phyloP scores from a whole-genome alignment of 2,113 vertebrate genomes.

The Ptilorrhoa leucosticta region DNA sequence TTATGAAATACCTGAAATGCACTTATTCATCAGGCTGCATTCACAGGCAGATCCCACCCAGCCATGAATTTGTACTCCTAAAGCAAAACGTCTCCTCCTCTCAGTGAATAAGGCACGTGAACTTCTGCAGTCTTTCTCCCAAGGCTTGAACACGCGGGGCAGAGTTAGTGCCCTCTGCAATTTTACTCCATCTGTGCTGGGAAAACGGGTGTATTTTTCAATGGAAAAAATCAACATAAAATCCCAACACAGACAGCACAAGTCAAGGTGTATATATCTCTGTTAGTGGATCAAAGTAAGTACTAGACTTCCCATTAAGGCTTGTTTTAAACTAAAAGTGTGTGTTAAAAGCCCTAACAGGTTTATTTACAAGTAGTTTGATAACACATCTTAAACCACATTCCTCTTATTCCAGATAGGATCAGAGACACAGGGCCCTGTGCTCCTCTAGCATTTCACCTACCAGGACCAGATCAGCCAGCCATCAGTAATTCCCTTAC shows the following conservation, averaged over 20 bases:
- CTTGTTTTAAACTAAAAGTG: background rate
- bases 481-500: background rate
- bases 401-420: background rate
- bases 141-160: rapidly evolving
- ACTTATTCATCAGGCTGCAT: background rate
- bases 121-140: background rate
- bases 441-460: background rate
- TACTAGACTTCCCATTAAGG: background rate
- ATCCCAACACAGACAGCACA: background rate
- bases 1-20: background rate
- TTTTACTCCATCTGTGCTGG: background rate
- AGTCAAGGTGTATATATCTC: background rate
- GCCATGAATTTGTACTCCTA: background rate
- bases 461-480: background rate
- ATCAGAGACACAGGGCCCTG: background rate
- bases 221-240: background rate
- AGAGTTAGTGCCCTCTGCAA: background rate
- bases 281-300: background rate
- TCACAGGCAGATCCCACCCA: background rate
- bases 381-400: background rate
- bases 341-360: background rate
- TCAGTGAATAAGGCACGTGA: background rate
- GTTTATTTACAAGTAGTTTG: background rate
- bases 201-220: background rate
- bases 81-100: background rate